A percentile compares a stretch with the other conserved stretches of the same genome.
Conservation (phyloP, 2,888 invertebrate genomes). For the Lymantria monacha region DNA sequence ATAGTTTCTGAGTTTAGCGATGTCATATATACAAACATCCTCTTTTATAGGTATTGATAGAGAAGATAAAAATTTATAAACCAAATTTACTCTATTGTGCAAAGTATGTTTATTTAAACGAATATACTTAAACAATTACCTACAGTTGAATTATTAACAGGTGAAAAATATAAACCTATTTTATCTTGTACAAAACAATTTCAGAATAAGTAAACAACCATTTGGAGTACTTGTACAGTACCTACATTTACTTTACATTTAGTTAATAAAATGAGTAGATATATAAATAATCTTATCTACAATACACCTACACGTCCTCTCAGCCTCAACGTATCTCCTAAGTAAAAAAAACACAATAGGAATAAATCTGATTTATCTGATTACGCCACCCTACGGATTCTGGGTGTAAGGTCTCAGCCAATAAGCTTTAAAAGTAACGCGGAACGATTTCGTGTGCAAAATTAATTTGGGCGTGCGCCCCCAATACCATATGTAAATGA, state of each 20-base stretch:
- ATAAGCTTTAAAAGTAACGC: constrained; percentile 49
- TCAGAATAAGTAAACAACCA: no score
- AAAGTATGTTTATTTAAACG: no score
- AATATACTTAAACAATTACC: no score
- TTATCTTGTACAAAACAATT: no score
- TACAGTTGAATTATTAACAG: no score
- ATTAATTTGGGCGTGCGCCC: constrained; percentile 54
- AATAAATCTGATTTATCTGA: constrained; percentile 39
- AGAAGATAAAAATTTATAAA: no score
- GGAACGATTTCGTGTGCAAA: constrained; percentile 47
- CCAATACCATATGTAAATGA: constrained; percentile 62
- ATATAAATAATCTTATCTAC: background rate
- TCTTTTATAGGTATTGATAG: no score
- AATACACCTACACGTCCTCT: constrained; percentile 6
- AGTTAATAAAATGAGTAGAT: background rate
- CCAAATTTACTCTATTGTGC: no score
- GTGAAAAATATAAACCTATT: no score
- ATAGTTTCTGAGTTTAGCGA: no score
- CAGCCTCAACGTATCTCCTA: constrained; percentile 4
- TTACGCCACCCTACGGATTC: constrained; percentile 20
- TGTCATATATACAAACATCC: no score
- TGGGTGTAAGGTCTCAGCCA: constrained; percentile 33
- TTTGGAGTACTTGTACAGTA: background rate
- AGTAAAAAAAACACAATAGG: constrained; percentile 25
- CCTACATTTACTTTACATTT: background rate